Conservation (phyloP, 1,140 invertebrate genomes). For the Ctenoplectra terminalis region DNA sequence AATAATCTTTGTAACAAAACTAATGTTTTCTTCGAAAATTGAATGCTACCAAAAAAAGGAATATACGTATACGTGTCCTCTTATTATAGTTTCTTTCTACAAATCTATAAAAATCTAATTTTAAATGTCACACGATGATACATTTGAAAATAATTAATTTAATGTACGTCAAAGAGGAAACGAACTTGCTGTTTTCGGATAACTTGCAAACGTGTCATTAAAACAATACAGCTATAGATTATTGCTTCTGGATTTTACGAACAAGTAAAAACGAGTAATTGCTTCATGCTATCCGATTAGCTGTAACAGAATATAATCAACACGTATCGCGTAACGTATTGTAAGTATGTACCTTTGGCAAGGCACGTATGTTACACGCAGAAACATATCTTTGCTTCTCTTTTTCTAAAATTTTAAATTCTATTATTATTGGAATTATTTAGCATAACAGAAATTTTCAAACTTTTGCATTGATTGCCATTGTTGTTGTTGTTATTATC, state of each 20-base stretch:
- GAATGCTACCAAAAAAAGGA: not conserved
- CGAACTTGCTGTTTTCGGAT: not conserved
- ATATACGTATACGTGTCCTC: not conserved
- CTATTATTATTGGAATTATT: no score
- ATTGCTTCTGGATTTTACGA: slow-evolving; percentile 9
- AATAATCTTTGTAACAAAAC: not conserved
- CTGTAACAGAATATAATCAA: not conserved
- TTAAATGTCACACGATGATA: not conserved
- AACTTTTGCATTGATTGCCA: not conserved
- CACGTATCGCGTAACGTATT: not conserved
- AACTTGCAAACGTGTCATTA: not conserved
- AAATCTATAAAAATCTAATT: not conserved
- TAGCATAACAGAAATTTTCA: no score
- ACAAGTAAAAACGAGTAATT: not conserved
- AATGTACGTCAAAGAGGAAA: not conserved
- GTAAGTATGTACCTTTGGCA: no score
- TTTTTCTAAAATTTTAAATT: no score
- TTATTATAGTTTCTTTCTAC: not conserved
- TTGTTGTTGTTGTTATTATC: not conserved
- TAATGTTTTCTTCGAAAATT: no score
- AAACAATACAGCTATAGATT: not conserved
- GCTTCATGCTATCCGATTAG: not conserved
- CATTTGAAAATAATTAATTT: not conserved
- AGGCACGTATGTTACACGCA: no score
- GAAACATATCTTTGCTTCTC: no score